Conservation (phyloP, 2,888 invertebrate species). For the Drosophila melanosoma region DNA sequence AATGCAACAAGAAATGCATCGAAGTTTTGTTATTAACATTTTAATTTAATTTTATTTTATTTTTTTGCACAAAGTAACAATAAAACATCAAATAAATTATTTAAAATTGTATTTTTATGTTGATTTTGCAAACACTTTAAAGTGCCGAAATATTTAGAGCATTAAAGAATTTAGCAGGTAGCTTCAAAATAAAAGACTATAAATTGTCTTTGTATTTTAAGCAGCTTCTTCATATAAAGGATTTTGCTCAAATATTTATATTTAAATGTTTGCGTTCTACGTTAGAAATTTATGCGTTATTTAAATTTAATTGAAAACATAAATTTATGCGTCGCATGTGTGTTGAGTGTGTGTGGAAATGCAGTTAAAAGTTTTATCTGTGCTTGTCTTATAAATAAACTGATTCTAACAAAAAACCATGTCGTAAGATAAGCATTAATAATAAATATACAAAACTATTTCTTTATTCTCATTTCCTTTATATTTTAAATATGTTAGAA, state of each 20-base stretch:
- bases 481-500: not conserved
- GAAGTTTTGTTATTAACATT: constrained; percentile 48
- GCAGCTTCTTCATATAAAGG: not conserved
- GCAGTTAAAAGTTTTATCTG: not conserved
- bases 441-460: not conserved
- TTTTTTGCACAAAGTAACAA: constrained; percentile 65
- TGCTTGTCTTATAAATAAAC: not conserved
- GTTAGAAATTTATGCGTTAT: constrained; percentile 23
- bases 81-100: constrained; percentile 7
- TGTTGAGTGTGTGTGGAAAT: constrained; percentile 15
- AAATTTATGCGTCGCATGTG: constrained; percentile 14
- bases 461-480: not conserved
- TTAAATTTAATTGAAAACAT: constrained; percentile 33
- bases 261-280: constrained; percentile 5
- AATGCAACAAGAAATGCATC: constrained; percentile 73
- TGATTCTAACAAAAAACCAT: not conserved
- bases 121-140: not conserved
- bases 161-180: not conserved
- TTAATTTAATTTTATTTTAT: not conserved
- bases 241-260: not conserved
- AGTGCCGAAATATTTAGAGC: constrained; percentile 4
- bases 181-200: not conserved
- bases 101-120: not conserved
- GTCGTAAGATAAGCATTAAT: too few relatives aligned
- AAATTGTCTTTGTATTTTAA: not conserved